Base-by-base conservation (phyloP, 1,140 invertebrate species). In the Nebria ingens region DNA sequence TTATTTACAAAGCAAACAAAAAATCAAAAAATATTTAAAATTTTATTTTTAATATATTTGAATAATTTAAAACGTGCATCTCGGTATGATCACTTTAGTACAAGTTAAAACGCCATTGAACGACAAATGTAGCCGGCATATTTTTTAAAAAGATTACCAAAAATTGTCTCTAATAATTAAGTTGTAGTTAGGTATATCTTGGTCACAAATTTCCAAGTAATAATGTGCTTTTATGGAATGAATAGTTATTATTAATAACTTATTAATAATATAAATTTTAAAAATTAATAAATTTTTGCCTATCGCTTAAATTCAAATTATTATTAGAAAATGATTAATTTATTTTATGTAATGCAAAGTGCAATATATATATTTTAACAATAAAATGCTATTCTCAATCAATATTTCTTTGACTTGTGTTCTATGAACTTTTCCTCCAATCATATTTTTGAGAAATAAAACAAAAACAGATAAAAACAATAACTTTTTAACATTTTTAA, bases 271-370 rank as follows among this genome's bases (percentile, higher is more conserved):
- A 45, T 11, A 45, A 12, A 45, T 11, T 12, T 4, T 12, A 12
- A 45, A 4, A 11, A 12, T 11, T 11, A 45, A 45, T 45, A 45
- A 17, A 45, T 17, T 17, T 45, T 17, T 45, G 40, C 9, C 40
- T 11, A 45, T 45, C 40, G 40, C 40, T 45, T 45, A 45, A 11
- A 45, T 45, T 45, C 40, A 45, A 17, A 17, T 45, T 45, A 45
- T 17, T 45, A 45, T 45, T 45, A 45, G 40, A 45, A 45, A 45
- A n/a, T 34, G n/a, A 45, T 45, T 45, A 12, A 45, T 45, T 19
- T 56, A 56, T 40, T 58, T 58, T 58, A 58, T 58, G 17, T 52
- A 58, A 51, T 58, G 57, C 55, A 56, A 50, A 58, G 54, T 58
- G 51, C 40, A 55, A 58, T 54, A 54, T 52, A n/a, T n/a, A 49